A percentile compares a stretch with the other conserved stretches of the same genome.
These are phyloP conservation scores for Clarias batrachus DNA, from an alignment of 2,113 vertebrate species.

Conservation along the genomic window DNA sequence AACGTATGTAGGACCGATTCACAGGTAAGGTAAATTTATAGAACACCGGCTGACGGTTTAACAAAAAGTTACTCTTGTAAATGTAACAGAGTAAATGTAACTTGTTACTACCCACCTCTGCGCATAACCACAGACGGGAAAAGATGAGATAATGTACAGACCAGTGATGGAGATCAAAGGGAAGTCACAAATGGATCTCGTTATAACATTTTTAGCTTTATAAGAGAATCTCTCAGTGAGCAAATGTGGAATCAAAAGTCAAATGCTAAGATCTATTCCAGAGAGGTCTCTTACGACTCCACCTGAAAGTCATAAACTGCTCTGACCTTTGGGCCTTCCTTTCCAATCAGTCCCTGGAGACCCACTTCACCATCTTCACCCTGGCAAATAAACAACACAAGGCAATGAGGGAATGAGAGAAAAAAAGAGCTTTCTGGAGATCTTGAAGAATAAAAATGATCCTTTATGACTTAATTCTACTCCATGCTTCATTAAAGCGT, in stretches of 20 bases:
- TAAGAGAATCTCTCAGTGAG: background rate
- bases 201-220: background rate
- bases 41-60: too few relatives aligned
- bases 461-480: background rate
- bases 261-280: constrained; percentile 26
- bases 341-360: constrained; percentile 68
- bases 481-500: background rate
- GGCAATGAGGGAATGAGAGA: background rate
- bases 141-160: background rate
- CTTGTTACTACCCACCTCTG: too few relatives aligned
- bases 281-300: background rate
- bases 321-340: constrained; percentile 77
- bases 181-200: background rate
- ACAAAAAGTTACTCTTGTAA: too few relatives aligned
- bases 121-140: background rate
- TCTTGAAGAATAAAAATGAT: background rate
- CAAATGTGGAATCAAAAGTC: background rate
- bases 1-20: too few relatives aligned
- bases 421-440: background rate
- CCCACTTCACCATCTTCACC: constrained; percentile 78
- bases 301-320: constrained; percentile 36
- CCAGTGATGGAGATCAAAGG: background rate
- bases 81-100: too few relatives aligned
- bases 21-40: too few relatives aligned
- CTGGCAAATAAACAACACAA: constrained; percentile 57